Percentiles rank a stretch among this genome's conserved stretches.
These are phyloP conservation scores for Candoia aspera DNA, from an alignment of 2,113 vertebrate species.

Conservation along the genomic window DNA sequence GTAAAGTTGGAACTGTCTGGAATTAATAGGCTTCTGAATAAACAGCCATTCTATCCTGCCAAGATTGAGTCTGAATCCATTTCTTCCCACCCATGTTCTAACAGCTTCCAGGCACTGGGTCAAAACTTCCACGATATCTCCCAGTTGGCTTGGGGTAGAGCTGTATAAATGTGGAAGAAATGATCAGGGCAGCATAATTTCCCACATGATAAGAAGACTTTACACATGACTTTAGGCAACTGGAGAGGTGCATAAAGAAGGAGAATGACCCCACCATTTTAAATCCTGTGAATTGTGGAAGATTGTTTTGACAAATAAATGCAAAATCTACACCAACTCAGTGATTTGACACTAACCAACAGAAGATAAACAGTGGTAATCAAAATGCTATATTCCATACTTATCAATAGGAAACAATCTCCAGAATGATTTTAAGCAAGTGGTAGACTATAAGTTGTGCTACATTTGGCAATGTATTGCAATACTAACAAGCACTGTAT, in stretches of 20 bases:
- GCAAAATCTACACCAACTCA: slow-evolving; percentile 4
- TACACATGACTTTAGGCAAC: neutral
- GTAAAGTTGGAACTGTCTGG: no score
- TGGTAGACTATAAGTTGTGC: neutral
- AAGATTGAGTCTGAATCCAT: no score
- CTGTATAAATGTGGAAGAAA: neutral
- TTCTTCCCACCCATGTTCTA: no score
- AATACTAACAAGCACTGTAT: neutral
- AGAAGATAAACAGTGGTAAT: neutral
- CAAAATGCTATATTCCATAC: neutral
- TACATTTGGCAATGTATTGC: neutral
- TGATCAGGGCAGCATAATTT: neutral
- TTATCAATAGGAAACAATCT: neutral
- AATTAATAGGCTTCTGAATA: no score
- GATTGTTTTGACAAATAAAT: neutral
- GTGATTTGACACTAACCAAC: neutral
- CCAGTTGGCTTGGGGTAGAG: no score
- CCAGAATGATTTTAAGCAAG: neutral
- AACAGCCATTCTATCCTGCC: no score
- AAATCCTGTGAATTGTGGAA: neutral
- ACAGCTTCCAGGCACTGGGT: no score
- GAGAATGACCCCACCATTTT: no score
- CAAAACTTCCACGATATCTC: no score
- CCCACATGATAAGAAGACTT: neutral
- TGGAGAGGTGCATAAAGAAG: neutral